Percentiles rank a stretch among this genome's conserved stretches.
Evolutionary conservation across 2,113 vertebrate species (phyloP).

Genomic region (Gymnarchus niloticus): DNA sequence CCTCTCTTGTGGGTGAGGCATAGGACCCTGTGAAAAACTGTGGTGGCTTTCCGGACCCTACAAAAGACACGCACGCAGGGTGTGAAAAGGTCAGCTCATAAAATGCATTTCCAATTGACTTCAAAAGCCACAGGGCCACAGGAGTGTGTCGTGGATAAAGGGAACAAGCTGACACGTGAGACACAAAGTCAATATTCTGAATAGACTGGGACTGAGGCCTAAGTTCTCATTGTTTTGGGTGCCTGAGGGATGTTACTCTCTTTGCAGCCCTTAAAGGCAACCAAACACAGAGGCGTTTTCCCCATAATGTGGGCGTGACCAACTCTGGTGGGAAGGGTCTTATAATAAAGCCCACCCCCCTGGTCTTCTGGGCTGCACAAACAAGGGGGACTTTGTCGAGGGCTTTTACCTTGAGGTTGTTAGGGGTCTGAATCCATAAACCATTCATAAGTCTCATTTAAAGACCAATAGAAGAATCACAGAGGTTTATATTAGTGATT

Average conservation of each 20-base stretch:
- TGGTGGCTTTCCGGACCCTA: conserved; percentile 89
- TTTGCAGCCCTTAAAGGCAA: conserved; percentile 40
- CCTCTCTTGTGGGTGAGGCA: conserved; percentile 87
- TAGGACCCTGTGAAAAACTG: conserved; percentile 91
- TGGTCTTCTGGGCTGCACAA: conserved; percentile 8
- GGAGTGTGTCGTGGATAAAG: not conserved
- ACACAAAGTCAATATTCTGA: conserved; percentile 34
- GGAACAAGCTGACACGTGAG: not conserved
- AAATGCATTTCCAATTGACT: not conserved
- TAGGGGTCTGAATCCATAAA: no score
- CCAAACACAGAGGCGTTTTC: conserved; percentile 47
- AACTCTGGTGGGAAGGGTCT: no score
- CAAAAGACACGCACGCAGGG: conserved; percentile 19
- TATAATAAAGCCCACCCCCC: not conserved
- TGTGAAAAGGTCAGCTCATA: conserved; percentile 3
- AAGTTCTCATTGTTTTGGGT: conserved; percentile 41
- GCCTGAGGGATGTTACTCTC: conserved; percentile 39
- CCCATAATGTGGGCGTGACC: conserved; percentile 28
- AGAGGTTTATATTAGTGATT: no score
- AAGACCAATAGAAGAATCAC: no score
- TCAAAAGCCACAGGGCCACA: not conserved
- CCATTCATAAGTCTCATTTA: no score
- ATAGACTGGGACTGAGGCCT: conserved; percentile 30
- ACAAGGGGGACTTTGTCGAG: conserved; percentile 43
- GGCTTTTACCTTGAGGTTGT: no score